A percentile compares a stretch with the other conserved stretches of the same genome.
phyloP scores from a whole-genome alignment of 2,113 vertebrate species.

The Tretioscincus oriximinensis region DNA sequence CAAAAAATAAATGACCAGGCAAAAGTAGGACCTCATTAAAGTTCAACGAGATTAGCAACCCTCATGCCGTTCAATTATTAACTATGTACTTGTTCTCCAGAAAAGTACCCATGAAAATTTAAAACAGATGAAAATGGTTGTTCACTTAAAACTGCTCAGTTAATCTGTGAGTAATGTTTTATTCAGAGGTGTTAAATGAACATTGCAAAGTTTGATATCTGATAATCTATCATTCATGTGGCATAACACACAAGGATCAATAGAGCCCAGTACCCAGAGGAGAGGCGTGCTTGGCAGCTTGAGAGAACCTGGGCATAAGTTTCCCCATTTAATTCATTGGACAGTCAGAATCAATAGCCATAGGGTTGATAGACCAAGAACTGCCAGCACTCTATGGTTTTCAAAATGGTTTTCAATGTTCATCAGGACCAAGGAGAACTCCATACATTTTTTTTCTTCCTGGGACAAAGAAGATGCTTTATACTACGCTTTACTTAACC shows the following conservation, averaged over 20 bases:
- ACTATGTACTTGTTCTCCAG: constrained; percentile 73
- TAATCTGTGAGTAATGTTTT: constrained; percentile 76
- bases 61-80: constrained; percentile 73
- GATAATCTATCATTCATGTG: constrained; percentile 61
- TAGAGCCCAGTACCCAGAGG: constrained; percentile 18
- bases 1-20: constrained; percentile 49
- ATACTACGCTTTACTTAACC: too few species aligned
- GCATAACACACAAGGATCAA: constrained; percentile 46
- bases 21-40: constrained; percentile 68
- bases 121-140: constrained; percentile 73
- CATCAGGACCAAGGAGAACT: too few species aligned
- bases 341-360: constrained; percentile 37
- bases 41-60: constrained; percentile 67
- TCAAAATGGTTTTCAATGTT: neutral
- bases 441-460: too few species aligned
- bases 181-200: constrained; percentile 74
- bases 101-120: constrained; percentile 76
- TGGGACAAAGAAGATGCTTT: too few species aligned
- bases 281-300: constrained; percentile 28
- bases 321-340: constrained; percentile 35
- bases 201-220: constrained; percentile 52
- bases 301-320: constrained; percentile 10
- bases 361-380: constrained; percentile 44
- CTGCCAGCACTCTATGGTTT: constrained; percentile 15
- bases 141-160: constrained; percentile 72